These are phyloP conservation scores for Ptychodera flava DNA, from an alignment of 35 echinoderm and acorn worm genomes.

Conservation along the genomic window DNA sequence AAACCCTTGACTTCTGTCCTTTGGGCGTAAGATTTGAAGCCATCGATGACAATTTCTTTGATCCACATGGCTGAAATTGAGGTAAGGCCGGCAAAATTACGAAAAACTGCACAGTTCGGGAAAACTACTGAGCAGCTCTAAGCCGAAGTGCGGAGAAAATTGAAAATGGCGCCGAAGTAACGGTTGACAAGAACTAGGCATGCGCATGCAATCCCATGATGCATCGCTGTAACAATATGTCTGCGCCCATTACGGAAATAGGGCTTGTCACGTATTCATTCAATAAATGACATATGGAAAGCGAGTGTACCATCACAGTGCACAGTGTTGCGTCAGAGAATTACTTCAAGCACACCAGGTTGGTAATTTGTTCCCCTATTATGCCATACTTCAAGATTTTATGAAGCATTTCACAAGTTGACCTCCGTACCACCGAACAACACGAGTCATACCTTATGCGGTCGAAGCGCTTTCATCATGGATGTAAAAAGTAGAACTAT, in stretches of 20 bases:
- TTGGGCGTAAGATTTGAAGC: slow-evolving; percentile 98
- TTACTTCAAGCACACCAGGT: no score
- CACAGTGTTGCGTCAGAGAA: no score
- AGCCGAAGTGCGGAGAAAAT: background rate
- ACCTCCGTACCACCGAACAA: no score
- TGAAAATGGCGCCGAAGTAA: slow-evolving; percentile 23
- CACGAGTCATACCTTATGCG: no score
- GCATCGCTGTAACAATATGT: slow-evolving; percentile 14
- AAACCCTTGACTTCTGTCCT: slow-evolving; percentile 97
- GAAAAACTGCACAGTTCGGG: background rate
- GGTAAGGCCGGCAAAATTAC: slow-evolving; percentile 15
- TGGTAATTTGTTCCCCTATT: no score
- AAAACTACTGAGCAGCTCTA: background rate
- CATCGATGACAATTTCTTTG: slow-evolving; percentile 92
- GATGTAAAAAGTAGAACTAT: no score
- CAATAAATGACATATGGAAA: no score
- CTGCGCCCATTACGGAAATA: slow-evolving; percentile 30
- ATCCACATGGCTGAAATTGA: slow-evolving; percentile 58
- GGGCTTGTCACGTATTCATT: no score
- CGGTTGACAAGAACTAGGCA: slow-evolving; percentile 11
- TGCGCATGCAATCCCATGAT: background rate
- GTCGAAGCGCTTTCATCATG: no score
- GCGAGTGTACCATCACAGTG: no score
- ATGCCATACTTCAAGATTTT: no score
- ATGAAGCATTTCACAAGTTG: no score